Evolutionary conservation across 2,113 vertebrate species (phyloP).

Genomic region (Lethenteron reissneri): DNA sequence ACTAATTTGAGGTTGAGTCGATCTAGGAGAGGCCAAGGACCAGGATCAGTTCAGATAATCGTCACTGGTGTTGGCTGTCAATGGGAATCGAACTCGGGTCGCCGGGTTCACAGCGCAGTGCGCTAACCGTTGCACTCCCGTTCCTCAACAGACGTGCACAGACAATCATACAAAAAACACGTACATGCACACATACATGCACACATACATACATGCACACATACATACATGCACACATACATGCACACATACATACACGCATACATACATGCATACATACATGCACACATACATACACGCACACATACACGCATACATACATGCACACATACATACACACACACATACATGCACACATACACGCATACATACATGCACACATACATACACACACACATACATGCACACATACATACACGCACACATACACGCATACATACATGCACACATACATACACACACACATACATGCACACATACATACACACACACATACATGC

Average conservation of each 20-base stretch:
- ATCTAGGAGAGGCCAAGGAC: too few species aligned
- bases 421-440: not conserved
- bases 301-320: too few species aligned
- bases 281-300: not conserved
- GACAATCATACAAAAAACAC: not conserved
- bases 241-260: not conserved
- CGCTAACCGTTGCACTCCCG: too few species aligned
- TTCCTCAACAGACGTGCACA: not conserved
- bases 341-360: not conserved
- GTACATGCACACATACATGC: not conserved
- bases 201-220: slow-evolving; percentile 2
- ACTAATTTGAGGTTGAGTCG: too few species aligned
- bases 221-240: not conserved
- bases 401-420: not conserved
- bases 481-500: too few species aligned
- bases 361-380: not conserved
- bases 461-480: not conserved
- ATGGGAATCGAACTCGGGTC: too few species aligned
- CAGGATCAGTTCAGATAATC: too few species aligned
- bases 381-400: too few species aligned
- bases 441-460: not conserved
- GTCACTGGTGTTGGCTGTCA: too few species aligned
- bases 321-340: not conserved
- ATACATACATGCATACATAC: too few species aligned
- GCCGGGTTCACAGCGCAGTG: too few species aligned